Evolutionary conservation across 2,888 invertebrate species (phyloP), one percentile per base, ranked within the genome.

Genomic region (Himalopsyche anomala): DNA sequence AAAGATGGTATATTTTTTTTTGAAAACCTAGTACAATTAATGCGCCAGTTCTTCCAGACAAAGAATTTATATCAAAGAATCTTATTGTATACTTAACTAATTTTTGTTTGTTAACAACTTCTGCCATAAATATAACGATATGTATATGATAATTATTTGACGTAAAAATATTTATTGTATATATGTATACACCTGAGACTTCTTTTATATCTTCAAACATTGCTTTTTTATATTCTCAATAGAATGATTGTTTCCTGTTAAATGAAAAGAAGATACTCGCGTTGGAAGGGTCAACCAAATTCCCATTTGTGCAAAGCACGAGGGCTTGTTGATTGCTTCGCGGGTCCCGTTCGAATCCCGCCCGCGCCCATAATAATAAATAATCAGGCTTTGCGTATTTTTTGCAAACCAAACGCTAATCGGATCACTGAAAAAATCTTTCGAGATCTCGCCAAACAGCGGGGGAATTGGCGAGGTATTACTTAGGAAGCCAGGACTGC

Each of bases 371-470:
- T 19, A 83, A 62, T 45, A 19, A 62, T 62, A 62, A 62, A 62
- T 42, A 80, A 80, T 80, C 80, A 80, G 40, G 62, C 81, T 62
- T 83, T 87, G 45, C 82, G 51, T 69, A 45, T 86, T 87, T 85
- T 84, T 86, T 45, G 81, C 69, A 82, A 80, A 80, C 85, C 84
- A 84, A 87, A 86, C 85, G 80, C 84, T 87, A 87, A 87, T 87
- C 85, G 79, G 87, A 87, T 87, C 85, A 87, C 62, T 17, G 55
- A 79, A 84, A 87, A 87, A 87, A 85, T 84, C 85, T 83, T 85
- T 80, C 42, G 51, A 86, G 84, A 86, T 82, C 85, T 82, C 82
- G 40, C 82, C 82, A 87, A 87, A 80, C 83, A 74, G 83, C 28
- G 74, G 28, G 28, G 51, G 62, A 40, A 62, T 83, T 62, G 38